These are phyloP conservation scores for Odontocolon sp. DNA, from an alignment of 2,888 invertebrate genomes.

Conservation along the genomic window DNA sequence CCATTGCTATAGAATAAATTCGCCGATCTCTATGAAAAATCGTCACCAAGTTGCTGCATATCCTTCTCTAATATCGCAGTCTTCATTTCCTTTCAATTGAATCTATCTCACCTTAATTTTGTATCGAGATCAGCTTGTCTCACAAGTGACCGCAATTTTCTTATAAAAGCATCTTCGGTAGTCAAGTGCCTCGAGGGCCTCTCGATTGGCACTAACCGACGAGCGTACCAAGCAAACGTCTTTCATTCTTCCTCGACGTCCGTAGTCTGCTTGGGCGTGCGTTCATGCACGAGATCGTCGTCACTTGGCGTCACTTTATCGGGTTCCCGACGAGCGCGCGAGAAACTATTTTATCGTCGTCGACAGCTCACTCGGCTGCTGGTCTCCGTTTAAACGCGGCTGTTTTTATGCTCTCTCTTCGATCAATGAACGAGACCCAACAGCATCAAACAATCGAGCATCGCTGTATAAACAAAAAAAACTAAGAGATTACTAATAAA, in stretches of 20 bases:
- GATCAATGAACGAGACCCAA: neutral
- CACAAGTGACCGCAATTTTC: neutral
- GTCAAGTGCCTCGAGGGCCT: constrained; percentile 22
- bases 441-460: neutral
- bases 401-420: neutral
- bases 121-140: constrained; percentile 18
- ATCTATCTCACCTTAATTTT: constrained; percentile 25
- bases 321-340: neutral
- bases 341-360: constrained; percentile 44
- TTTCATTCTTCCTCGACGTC: constrained; percentile 37
- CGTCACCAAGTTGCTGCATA: no score
- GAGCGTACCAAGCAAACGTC: constrained; percentile 27
- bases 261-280: constrained; percentile 21
- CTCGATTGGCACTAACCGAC: constrained; percentile 51
- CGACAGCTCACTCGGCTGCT: constrained; percentile 34
- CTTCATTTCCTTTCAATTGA: no score
- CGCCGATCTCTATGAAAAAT: no score
- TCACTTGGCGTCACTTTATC: constrained; percentile 25
- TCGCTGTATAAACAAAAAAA: neutral
- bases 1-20: no score
- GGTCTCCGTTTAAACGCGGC: neutral
- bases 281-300: constrained; percentile 44
- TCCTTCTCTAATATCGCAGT: neutral
- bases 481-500: no score
- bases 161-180: no score